Base-by-base conservation (phyloP, 64 coral and sea anemone genomes). In the Actinia equina region DNA sequence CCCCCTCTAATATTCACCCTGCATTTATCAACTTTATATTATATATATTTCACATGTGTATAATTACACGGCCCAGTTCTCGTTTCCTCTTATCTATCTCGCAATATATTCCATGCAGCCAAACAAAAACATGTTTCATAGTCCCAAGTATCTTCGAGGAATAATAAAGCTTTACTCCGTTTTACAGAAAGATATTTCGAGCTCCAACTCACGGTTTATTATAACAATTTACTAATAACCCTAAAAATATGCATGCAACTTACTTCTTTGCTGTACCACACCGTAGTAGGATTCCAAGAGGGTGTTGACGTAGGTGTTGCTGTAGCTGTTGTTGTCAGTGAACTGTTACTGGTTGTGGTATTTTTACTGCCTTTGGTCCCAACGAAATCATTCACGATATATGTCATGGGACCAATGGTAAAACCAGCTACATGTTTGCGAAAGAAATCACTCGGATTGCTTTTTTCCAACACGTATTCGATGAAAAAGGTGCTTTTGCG, bases 181-280 rank as follows among this genome's bases (percentile, higher is more conserved):
- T 49, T 49, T 49, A 49, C 45, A 49, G 45, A 2, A 2, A 49
- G 7, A n/a, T n/a, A n/a, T n/a, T 49, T 49, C 7, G 45, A 49
- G 45, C 45, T 49, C 45, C 45, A 49, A 49, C 7, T 49, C n/a
- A n/a, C n/a, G n/a, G 45, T 49, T 49, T 49, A 49, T 49, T 49
- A 49, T 49, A 7, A 49, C 7, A 49, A 49, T 4, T 49, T 2
- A n/a, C n/a, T 49, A 49, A 49, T 4, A 49, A 2, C 45, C 45
- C 7, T 49, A 4, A 56, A 56, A 56, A 10, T 13, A 15, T 56
- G 1, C 13, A 10, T 4, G 11, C 61, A 65, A 37, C 69, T 13
- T 92, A 92, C 90, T 83, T 87, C 37, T 44, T 82, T 71, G 54
- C 90, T 92, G 43, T 92, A 92, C 90, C 90, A 92, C 13, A 92